Percentiles rank a stretch among this genome's conserved stretches.
These are phyloP conservation scores for Zapornia atra DNA, from an alignment of 2,113 vertebrate species.

Conservation along the genomic window DNA sequence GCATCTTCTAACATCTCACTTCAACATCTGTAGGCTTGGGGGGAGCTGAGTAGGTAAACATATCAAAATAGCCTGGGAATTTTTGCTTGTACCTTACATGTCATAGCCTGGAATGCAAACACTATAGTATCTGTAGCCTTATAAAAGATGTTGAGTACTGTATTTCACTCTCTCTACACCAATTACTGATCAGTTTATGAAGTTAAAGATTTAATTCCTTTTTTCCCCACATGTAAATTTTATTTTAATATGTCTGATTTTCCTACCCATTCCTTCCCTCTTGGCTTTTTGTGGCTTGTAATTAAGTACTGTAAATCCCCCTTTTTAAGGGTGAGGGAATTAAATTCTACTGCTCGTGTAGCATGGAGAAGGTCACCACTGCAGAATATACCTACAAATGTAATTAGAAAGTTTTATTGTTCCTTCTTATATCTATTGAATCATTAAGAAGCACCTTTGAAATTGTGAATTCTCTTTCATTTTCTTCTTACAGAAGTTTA, in stretches of 20 bases:
- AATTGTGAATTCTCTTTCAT: not conserved
- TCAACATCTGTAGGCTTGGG: not conserved
- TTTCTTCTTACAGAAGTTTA: not conserved
- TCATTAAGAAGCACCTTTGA: not conserved
- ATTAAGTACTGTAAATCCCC: not conserved
- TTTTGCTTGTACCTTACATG: not conserved
- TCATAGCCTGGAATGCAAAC: not conserved
- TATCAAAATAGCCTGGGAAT: not conserved
- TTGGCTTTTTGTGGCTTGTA: not conserved
- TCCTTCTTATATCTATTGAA: not conserved
- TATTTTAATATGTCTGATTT: slow-evolving; percentile 8
- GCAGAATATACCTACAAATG: not conserved
- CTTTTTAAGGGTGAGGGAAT: not conserved
- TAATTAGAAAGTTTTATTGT: not conserved
- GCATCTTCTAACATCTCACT: not conserved
- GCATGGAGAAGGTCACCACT: not conserved
- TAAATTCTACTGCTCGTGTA: not conserved
- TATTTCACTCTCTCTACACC: not conserved
- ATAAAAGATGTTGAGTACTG: not conserved
- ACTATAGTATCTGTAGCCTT: not conserved
- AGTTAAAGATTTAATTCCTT: not conserved
- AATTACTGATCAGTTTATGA: not conserved
- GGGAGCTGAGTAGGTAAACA: not conserved
- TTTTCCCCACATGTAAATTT: not conserved
- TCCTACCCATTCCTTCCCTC: not conserved